Base-by-base conservation (phyloP, 2,888 invertebrate species). In the Melinaea menophilus region DNA sequence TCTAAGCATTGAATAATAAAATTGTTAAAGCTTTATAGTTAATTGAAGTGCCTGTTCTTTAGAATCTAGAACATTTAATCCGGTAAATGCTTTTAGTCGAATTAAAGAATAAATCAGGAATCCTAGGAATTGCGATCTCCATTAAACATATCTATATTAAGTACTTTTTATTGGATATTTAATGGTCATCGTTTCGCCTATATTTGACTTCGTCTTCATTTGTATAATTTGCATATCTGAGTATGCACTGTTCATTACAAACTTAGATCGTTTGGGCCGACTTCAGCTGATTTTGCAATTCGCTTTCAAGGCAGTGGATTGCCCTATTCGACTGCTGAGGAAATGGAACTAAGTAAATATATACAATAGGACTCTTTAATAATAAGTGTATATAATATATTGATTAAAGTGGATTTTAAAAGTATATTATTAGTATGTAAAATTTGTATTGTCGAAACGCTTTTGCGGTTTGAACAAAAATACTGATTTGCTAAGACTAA, bases 141-240 rank as follows among this genome's bases (percentile, higher is more conserved):
- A 22, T 22, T 22, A 22, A 22, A 22, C 22, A 22, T 22, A 22
- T 22, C 22, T 22, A 22, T 22, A 22, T 22, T 22, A 22, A 22
- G 22, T 22, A 22, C 22, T 22, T 22, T 22, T 22, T 22, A 22
- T 5, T 37, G 37, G 37, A 37, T 37, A 37, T 37, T 37, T 37
- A 4, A 5, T 37, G 7, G 7, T 7, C 7, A 5, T 37, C 37
- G 37, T 37, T 1, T 37, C 7, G 1, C 2, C 4, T 37, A 37
- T 2, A 37, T 7, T 48, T 22, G 7, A n/a, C 48, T 48, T 48
- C 5, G 13, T 13, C 48, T 22, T n/a, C 22, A 48, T 48, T 48
- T 48, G 22, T 58, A 48, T 62, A 71, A 77, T 79, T 78, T 74
- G 73, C 79, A 77, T 77, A 79, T 76, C 75, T 73, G 64, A 64